A percentile compares a stretch with the other conserved stretches of the same genome.
Evolutionary conservation across 2,888 invertebrate species (phyloP).

Genomic region (Callyntrura sp.): DNA sequence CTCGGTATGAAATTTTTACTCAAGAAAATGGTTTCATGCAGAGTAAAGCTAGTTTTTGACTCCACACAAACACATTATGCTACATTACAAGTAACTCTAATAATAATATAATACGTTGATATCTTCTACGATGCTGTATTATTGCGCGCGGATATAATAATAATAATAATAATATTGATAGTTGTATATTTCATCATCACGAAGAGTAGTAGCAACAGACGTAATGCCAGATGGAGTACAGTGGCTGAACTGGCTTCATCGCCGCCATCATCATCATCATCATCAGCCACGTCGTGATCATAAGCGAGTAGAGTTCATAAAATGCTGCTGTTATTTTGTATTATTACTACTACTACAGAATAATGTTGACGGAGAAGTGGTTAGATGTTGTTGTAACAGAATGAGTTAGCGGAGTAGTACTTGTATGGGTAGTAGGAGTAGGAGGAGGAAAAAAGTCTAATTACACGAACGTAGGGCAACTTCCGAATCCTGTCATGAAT

Average conservation of each 20-base stretch:
- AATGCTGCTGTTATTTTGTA: conserved; percentile 11
- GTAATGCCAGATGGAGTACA: conserved; percentile 60
- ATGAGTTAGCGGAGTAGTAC: conserved; percentile 31
- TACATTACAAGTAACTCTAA: conserved; percentile 26
- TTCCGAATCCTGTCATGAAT: conserved; percentile 83
- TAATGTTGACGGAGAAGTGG: conserved; percentile 35
- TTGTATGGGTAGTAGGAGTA: conserved; percentile 69
- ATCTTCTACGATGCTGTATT: conserved; percentile 52
- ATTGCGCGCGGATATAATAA: conserved; percentile 15
- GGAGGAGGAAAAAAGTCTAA: conserved; percentile 81
- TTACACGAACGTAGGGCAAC: conserved; percentile 82
- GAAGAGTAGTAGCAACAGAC: background rate
- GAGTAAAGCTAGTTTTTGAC: conserved; percentile 59
- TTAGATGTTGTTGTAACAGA: background rate
- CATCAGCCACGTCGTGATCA: conserved; percentile 40
- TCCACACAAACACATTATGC: background rate
- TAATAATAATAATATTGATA: conserved; percentile 35
- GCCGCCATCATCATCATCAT: conserved; percentile 4
- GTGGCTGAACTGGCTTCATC: conserved; percentile 43
- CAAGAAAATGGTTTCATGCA: conserved; percentile 53
- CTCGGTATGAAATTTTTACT: conserved; percentile 31
- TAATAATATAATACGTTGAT: conserved; percentile 28
- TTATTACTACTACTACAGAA: conserved; percentile 26
- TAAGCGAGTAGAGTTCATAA: conserved; percentile 76
- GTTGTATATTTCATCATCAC: background rate